Conservation (phyloP, 2,888 invertebrate genomes). For the Phymatocera aterrima region DNA sequence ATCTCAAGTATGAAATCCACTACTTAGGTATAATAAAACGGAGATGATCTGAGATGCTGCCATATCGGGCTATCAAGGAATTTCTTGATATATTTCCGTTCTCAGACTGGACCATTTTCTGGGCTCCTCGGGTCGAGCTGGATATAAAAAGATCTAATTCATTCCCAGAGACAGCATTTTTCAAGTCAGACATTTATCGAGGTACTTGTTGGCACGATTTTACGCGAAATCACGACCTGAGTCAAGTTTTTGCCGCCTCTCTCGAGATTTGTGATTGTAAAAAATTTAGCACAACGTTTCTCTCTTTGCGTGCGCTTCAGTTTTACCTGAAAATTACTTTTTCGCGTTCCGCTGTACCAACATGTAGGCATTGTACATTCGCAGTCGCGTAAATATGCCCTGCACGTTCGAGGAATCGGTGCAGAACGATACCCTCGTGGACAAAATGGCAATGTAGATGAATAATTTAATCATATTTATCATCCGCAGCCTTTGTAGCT, state of each 20-base stretch:
- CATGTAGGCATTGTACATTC: neutral
- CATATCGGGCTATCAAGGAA: neutral
- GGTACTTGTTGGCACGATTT: constrained; percentile 42
- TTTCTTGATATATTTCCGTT: neutral
- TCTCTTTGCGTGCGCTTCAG: too few relatives aligned
- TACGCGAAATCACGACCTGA: neutral
- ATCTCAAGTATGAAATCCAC: neutral
- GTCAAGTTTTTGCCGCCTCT: neutral
- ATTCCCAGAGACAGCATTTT: constrained; percentile 23
- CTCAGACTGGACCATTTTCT: constrained; percentile 13
- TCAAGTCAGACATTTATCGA: constrained; percentile 40
- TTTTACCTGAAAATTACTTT: neutral
- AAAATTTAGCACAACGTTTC: too few relatives aligned
- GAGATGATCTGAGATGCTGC: neutral
- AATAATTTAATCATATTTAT: constrained; percentile 10
- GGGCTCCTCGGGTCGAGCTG: neutral
- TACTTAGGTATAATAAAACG: too few relatives aligned
- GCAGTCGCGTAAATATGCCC: neutral
- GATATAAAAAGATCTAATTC: constrained; percentile 8
- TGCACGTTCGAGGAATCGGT: constrained; percentile 23
- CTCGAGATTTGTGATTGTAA: neutral
- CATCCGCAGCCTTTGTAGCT: too few relatives aligned
- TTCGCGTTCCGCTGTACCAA: neutral
- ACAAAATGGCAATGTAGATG: neutral
- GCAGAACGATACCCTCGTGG: constrained; percentile 22